These are phyloP conservation scores for Volucella inanis DNA, from an alignment of 2,888 invertebrate species.

Conservation along the genomic window DNA sequence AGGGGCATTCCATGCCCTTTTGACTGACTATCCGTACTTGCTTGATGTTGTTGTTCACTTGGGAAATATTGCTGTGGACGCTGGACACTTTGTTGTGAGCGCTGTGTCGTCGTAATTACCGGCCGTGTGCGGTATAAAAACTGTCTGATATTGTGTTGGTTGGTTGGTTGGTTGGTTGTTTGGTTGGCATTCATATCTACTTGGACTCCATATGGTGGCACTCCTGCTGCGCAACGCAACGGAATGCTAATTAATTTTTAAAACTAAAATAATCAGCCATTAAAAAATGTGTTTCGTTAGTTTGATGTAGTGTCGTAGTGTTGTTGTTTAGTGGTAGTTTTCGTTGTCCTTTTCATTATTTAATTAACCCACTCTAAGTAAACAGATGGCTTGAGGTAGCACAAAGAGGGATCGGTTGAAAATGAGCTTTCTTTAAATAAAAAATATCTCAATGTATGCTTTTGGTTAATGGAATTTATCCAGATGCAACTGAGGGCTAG, in stretches of 20 bases:
- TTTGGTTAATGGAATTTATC: conserved; percentile 54
- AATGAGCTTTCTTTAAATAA: conserved; percentile 28
- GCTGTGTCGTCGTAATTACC: conserved; percentile 61
- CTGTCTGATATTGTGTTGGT: conserved; percentile 56
- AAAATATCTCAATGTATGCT: conserved; percentile 1
- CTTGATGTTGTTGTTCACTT: conserved; percentile 57
- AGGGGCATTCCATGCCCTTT: background rate
- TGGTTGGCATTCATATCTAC: conserved; percentile 9
- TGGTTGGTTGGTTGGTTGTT: conserved; percentile 36
- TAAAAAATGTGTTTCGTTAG: conserved; percentile 58
- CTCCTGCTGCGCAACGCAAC: conserved; percentile 71
- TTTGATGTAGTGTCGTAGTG: conserved; percentile 8
- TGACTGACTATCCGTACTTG: too few relatives aligned
- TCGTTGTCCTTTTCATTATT: conserved; percentile 13
- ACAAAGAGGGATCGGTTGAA: background rate
- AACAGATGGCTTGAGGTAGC: conserved; percentile 35
- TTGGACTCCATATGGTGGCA: conserved; percentile 71
- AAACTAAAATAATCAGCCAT: conserved; percentile 71
- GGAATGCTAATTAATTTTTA: conserved; percentile 74
- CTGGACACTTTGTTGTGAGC: background rate
- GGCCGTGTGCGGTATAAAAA: conserved; percentile 35
- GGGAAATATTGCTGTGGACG: conserved; percentile 62
- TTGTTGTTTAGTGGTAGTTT: conserved; percentile 12
- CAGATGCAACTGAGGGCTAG: background rate
- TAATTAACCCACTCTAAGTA: conserved; percentile 49